Conservation (phyloP, 2,888 invertebrate genomes). For the Encarsia formosa region DNA sequence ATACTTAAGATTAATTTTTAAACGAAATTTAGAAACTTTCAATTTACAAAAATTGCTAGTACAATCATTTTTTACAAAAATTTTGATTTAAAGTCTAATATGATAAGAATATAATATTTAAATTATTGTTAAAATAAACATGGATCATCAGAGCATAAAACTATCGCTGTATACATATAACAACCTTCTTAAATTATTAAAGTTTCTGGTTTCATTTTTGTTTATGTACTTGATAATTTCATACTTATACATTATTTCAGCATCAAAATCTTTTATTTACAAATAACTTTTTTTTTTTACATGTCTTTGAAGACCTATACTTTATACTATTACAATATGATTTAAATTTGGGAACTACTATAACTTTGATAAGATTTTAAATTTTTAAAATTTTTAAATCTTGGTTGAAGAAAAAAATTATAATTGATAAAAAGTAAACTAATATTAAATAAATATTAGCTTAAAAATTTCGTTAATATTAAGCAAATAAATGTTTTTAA, state of each 20-base stretch:
- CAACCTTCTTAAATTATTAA: conserved; percentile 18
- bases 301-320: conserved; percentile 26
- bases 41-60: conserved; percentile 24
- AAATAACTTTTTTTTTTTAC: conserved; percentile 24
- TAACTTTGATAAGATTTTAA: too few relatives aligned
- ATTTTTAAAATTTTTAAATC: too few relatives aligned
- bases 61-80: conserved; percentile 18
- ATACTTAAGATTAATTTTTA: conserved; percentile 9
- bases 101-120: conserved; percentile 19
- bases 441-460: too few relatives aligned
- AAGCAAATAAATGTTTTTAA: too few relatives aligned
- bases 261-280: conserved; percentile 26
- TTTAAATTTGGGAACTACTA: too few relatives aligned
- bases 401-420: too few relatives aligned
- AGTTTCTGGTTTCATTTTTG: conserved; percentile 8
- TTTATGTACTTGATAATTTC: conserved; percentile 12
- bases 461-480: too few relatives aligned
- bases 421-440: too few relatives aligned
- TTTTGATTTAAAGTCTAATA: conserved; percentile 14
- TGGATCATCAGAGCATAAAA: conserved; percentile 14
- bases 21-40: conserved; percentile 20
- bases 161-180: conserved; percentile 10
- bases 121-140: conserved; percentile 25
- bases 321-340: too few relatives aligned
- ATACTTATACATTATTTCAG: conserved; percentile 14